phyloP scores from a whole-genome alignment of 2,888 invertebrate genomes.

The Thalpophila matura region DNA sequence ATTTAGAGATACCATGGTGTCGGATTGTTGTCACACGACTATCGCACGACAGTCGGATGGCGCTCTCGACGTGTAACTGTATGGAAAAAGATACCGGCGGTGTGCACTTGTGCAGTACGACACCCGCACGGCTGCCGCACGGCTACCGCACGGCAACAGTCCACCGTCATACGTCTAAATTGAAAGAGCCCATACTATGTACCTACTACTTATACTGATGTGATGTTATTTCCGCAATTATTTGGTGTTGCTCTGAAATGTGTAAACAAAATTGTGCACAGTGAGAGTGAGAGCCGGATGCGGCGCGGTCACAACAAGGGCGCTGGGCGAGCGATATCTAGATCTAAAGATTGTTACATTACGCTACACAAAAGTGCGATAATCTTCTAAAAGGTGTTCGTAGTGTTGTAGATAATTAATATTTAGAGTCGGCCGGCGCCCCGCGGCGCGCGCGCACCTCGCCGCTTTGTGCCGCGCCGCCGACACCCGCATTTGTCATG shows the following conservation, averaged over 20 bases:
- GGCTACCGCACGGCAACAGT: too few species aligned
- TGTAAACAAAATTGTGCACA: slow-evolving; percentile 30
- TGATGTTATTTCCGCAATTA: not conserved
- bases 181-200: too few species aligned
- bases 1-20: too few species aligned
- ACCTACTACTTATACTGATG: not conserved
- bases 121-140: too few species aligned
- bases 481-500: slow-evolving; percentile 88
- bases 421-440: slow-evolving; percentile 85
- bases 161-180: too few species aligned
- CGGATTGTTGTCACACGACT: too few species aligned
- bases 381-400: slow-evolving; percentile 89
- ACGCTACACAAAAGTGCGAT: slow-evolving; percentile 83
- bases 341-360: slow-evolving; percentile 83
- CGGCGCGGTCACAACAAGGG: slow-evolving; percentile 56
- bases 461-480: slow-evolving; percentile 81
- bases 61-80: too few species aligned
- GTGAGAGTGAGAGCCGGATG: slow-evolving; percentile 39
- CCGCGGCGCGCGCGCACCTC: slow-evolving; percentile 82
- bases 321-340: slow-evolving; percentile 76
- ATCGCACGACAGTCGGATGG: too few species aligned
- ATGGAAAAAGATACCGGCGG: too few species aligned
- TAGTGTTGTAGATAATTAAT: slow-evolving; percentile 89
- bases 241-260: slow-evolving; percentile 8
- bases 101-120: too few species aligned